Base-by-base conservation (phyloP, 2,888 invertebrate species). In the Hololepta plana region DNA sequence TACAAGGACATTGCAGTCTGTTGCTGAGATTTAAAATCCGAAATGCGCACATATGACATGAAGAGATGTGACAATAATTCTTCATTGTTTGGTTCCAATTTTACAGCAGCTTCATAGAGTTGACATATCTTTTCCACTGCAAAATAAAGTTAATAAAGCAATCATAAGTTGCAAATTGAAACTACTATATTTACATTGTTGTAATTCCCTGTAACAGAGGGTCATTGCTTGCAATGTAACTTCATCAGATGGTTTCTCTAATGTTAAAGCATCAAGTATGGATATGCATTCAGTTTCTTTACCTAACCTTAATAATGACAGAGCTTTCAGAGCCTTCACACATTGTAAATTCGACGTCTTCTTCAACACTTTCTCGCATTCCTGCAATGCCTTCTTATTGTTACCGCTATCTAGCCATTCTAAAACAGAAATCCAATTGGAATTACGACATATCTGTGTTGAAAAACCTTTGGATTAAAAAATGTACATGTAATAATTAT, bases 351-450 rank as follows among this genome's bases (percentile, higher is more conserved):
- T 66, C 34, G 90, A 85, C 45, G 85, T 84, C 56, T 96, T 96
- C 51, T 82, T 90, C 29, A 96, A 61, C 27, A 96, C 77, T 55
- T 91, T 91, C 37, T 96, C 95, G 8, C 88, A 87, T 59, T 96
- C 95, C 54, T 95, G 90, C 22, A 96, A 62, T 1, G 95, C 95
- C 51, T 91, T 93, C 49, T 93, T 95, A 59, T 91, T 87, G 55
- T 91, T 91, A 8, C 90, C 90, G 60, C 72, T 75, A 55, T 96
- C 96, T 45, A 98, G 60, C 65, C 84, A 88, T 57, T 95, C 93
- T 91, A 58, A 24, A 62, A 54, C 26, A 36, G 36, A 39, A 20
- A 19, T 8, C 7, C 7, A 22, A 7, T n/a, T 10, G 6, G 22
- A 22, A 7, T 22, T 22, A 22, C 7, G n/a, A 25, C 29, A 31